phyloP scores from a whole-genome alignment of 53 echinoderm and acorn worm species.

The Patiria pectinifera region DNA sequence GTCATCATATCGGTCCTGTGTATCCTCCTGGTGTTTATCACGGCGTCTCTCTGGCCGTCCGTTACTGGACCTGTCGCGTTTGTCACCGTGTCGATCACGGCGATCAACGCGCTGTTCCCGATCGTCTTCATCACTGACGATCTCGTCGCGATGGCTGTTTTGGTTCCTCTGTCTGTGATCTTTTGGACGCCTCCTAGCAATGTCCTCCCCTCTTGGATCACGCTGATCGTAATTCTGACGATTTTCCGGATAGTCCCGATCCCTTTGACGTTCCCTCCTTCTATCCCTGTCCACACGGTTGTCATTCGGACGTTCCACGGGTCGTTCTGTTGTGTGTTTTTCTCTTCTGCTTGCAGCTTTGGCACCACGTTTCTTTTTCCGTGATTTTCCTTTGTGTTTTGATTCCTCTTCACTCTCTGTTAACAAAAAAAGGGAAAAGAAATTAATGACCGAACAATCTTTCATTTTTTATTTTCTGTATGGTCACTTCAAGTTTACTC shows the following conservation, averaged over 20 bases:
- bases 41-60: slow-evolving; percentile 4
- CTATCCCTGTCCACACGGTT: not conserved
- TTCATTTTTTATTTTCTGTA: not conserved
- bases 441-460: not conserved
- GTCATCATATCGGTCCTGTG: not conserved
- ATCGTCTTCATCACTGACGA: slow-evolving; percentile 20
- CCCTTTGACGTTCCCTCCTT: slow-evolving; percentile 26
- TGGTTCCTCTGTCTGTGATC: not conserved
- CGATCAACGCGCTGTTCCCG: not conserved
- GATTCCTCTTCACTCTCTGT: slow-evolving; percentile 43
- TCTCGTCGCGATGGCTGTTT: slow-evolving; percentile 14
- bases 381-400: not conserved
- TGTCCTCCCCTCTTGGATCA: not conserved
- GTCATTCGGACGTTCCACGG: not conserved
- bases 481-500: not conserved
- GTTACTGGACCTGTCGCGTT: not conserved
- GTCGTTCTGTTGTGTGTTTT: slow-evolving; percentile 11
- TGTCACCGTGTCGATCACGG: not conserved
- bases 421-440: not conserved
- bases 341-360: slow-evolving; percentile 23
- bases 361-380: slow-evolving; percentile 20
- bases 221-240: not conserved
- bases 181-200: not conserved
- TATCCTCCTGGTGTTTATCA: not conserved
- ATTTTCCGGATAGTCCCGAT: slow-evolving; percentile 18